phyloP scores from a whole-genome alignment of 2,888 invertebrate genomes.

The Limnephilus lunatus region DNA sequence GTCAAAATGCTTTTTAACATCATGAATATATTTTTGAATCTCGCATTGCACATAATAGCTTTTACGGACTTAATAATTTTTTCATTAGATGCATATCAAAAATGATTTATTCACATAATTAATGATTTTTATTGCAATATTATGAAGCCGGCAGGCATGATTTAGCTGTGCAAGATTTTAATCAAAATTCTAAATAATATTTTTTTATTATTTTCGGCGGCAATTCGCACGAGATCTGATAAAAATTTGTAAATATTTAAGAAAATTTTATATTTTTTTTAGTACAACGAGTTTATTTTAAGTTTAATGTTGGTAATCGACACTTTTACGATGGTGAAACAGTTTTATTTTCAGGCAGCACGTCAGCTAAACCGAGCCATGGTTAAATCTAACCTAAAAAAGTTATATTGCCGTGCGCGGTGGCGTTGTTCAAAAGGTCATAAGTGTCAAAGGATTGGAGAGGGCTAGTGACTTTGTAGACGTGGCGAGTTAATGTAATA shows the following conservation, averaged over 20 bases:
- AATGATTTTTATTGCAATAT: background rate
- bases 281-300: background rate
- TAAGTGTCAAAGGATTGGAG: constrained; percentile 10
- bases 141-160: background rate
- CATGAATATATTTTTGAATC: constrained; percentile 11
- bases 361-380: constrained; percentile 11
- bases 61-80: background rate
- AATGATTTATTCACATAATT: background rate
- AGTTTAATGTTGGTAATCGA: constrained; percentile 21
- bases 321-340: constrained; percentile 30
- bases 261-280: background rate
- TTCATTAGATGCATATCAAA: background rate
- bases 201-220: background rate
- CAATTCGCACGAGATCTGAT: constrained; percentile 37
- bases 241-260: background rate
- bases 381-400: constrained; percentile 41
- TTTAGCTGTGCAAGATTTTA: background rate
- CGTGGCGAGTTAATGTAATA: constrained; percentile 47
- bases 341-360: constrained; percentile 18
- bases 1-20: constrained; percentile 53
- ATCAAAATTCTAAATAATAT: background rate
- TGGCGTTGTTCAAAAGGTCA: constrained; percentile 24
- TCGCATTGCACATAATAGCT: background rate
- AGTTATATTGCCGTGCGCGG: constrained; percentile 9
- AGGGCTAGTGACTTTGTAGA: constrained; percentile 3